Evolutionary conservation across 1,140 invertebrate species (phyloP), one percentile per base, ranked within the genome.

Genomic region (Colletes latitarsis): DNA sequence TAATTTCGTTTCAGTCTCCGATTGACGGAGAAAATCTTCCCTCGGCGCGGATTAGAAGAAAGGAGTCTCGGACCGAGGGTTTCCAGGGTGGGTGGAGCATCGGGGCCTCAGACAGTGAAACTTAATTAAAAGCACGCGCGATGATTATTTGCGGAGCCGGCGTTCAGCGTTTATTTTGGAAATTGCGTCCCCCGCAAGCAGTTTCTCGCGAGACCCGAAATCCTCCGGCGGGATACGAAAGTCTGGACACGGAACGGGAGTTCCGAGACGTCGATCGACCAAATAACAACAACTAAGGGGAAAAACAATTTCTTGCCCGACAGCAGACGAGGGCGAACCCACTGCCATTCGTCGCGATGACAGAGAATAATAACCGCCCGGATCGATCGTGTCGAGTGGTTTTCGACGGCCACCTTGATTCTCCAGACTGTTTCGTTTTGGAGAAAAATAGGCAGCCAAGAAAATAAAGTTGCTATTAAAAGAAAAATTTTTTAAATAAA

Each of bases 81-180:
- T 77, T 83, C 41, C 80, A 53, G 74, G 63, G 21, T 77, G 58
- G 43, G 8, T 6, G 74, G 63, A 73, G 79, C 60, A 74, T 55
- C 64, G 77, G 72, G 77, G 87, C 88, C 88, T 83, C 85, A 89
- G 89, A 91, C 90, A 90, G 88, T 82, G 90, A 82, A 92, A 93
- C 91, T 93, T 93, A 93, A 93, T 93, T 93, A 93, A 93, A 93
- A 93, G 93, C 93, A 93, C 90, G 92, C 93, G 91, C 92, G 90
- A 93, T 93, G 92, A 93, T 93, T 93, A 93, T 93, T 93, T 93
- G 91, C 91, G 82, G 89, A 93, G 89, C 84, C 76, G 82, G 86
- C 81, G 88, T 88, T 90, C 89, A 85, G 86, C 91, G 92, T 93
- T 93, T 93, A 93, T 93, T 93, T 93, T 93, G 92, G 93, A 93